Percentiles rank a stretch among this genome's conserved stretches.
These are phyloP conservation scores for Etheostoma perlongum DNA, from an alignment of 2,797 vertebrate genomes.

Conservation along the genomic window DNA sequence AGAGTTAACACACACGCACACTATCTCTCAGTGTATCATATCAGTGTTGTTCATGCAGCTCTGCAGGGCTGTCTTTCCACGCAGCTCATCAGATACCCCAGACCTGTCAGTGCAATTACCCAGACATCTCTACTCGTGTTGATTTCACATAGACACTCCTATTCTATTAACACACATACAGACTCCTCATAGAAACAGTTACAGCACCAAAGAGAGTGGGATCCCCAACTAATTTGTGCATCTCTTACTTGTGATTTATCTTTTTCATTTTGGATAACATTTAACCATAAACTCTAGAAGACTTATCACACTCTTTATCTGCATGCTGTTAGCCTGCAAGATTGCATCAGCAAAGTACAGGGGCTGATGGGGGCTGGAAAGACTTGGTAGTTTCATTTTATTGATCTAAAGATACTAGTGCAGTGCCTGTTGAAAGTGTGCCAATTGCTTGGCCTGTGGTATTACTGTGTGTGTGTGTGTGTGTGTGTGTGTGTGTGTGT, in stretches of 20 bases:
- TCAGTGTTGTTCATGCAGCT: conserved; percentile 29
- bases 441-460: no score
- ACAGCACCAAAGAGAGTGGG: background rate
- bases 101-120: conserved; percentile 63
- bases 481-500: no score
- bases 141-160: conserved; percentile 4
- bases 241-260: background rate
- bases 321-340: background rate
- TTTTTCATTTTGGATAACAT: background rate
- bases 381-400: conserved; percentile 28
- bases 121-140: conserved; percentile 1
- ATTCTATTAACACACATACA: background rate
- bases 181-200: background rate
- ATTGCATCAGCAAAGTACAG: conserved; percentile 3
- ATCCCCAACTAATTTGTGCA: background rate
- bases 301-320: background rate
- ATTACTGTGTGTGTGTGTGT: no score
- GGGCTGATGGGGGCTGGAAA: background rate
- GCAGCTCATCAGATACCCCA: conserved; percentile 42
- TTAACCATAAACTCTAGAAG: background rate
- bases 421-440: no score
- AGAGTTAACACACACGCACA: conserved; percentile 4
- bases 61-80: conserved; percentile 28
- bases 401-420: background rate
- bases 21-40: conserved; percentile 6